Evolutionary conservation across 2,113 vertebrate species (phyloP), one percentile per base, ranked within the genome.

Genomic region (Cyanoramphus novaezelandiae): DNA sequence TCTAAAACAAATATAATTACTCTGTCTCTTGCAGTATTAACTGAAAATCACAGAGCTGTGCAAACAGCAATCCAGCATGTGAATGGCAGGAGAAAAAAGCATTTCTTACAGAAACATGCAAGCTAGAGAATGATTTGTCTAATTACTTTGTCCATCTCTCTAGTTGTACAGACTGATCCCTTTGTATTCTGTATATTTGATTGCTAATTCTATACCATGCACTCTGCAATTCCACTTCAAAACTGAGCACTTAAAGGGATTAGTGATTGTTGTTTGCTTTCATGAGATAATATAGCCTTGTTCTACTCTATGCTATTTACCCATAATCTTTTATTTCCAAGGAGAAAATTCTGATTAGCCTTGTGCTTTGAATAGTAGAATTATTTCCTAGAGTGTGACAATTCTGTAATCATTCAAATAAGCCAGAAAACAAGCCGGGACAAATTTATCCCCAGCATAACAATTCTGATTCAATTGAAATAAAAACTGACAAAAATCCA

Each of bases 231-330:
- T 77, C 53, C 60, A 41, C 65, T 95, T 93, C 65, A 95, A 88
- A 95, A 94, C 47, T n/a, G 82, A 95, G 72, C 52, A 79, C 69
- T 93, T 96, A 82, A 92, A 91, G 57, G 88, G 80, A 97, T 97
- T 95, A 95, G 47, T 86, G 88, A 90, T 93, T 95, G 87, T 88
- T 95, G 86, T 94, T 97, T 93, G 57, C 90, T 86, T 96, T 95
- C 82, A 76, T 93, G 72, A 96, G 88, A 93, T 92, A 93, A 93
- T 93, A 81, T 60, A 71, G 68, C 50, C 65, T 86, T 93, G 55
- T 90, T 95, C 76, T 92, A 12, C 50, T 90, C 65, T 93, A 63
- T 86, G 65, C 28, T 95, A 46, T 92, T 95, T 95, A 92, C 13
- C 18, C 76, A 65, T 86, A 94, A 88, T 96, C 82, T 96, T 94